These are phyloP conservation scores for Oryzias celebensis DNA, from an alignment of 2,113 vertebrate genomes.

Conservation along the genomic window DNA sequence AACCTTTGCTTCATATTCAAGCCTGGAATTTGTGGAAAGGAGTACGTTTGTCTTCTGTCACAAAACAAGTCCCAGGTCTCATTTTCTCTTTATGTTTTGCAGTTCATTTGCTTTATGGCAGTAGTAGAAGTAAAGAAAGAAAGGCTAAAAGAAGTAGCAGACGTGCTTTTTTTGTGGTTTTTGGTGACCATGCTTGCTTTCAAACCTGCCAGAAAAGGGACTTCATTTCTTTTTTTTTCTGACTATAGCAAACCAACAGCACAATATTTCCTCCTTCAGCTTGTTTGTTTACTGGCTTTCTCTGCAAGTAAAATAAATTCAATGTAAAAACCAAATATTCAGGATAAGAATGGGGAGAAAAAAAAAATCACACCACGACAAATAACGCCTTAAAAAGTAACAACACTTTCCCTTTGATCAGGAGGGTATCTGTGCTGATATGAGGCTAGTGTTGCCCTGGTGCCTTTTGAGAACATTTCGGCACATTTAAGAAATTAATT, in stretches of 20 bases:
- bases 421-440: background rate
- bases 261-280: background rate
- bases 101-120: constrained; percentile 46
- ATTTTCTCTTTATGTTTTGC: constrained; percentile 42
- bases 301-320: background rate
- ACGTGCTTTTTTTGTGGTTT: constrained; percentile 37
- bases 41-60: constrained; percentile 18
- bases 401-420: background rate
- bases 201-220: constrained; percentile 15
- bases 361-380: background rate
- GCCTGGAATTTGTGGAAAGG: constrained; percentile 34
- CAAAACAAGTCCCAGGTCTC: constrained; percentile 25
- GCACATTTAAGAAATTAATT: background rate
- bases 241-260: constrained; percentile 1
- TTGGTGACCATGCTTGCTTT: constrained; percentile 24
- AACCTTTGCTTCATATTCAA: constrained; percentile 34
- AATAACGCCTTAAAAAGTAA: constrained; percentile 1
- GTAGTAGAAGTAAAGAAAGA: constrained; percentile 27
- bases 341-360: background rate
- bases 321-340: background rate
- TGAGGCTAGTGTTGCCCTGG: background rate
- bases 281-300: background rate
- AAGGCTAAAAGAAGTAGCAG: constrained; percentile 7
- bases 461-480: background rate
- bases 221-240: constrained; percentile 9